Percentiles rank a stretch among this genome's conserved stretches.
Conservation (phyloP, 1,140 invertebrate species). For the Calliphora vicina region DNA sequence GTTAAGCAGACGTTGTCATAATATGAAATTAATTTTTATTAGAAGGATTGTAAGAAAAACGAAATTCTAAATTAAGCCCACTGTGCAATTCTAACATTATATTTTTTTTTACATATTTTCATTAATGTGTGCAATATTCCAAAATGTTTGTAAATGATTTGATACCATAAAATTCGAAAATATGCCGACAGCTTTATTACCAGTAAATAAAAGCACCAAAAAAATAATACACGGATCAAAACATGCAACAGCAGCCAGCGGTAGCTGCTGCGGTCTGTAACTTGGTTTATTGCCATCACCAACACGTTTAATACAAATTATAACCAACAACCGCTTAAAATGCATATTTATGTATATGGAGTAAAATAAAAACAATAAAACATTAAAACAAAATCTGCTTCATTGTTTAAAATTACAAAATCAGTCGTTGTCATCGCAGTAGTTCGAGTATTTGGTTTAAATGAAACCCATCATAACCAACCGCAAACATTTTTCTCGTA, state of each 20-base stretch:
- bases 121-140: neutral
- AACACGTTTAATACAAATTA: neutral
- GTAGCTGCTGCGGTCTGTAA: constrained; percentile 14
- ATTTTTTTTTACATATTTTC: no score
- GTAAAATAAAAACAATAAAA: neutral
- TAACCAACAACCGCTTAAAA: neutral
- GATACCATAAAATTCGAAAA: neutral
- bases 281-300: constrained; percentile 15
- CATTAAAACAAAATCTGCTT: neutral
- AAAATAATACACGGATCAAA: neutral
- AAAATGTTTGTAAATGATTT: neutral
- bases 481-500: neutral
- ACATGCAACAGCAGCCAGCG: neutral
- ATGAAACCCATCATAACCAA: neutral
- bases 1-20: no score
- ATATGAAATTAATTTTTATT: no score
- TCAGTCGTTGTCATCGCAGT: neutral
- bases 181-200: constrained; percentile 28
- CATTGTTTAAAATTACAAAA: constrained; percentile 1
- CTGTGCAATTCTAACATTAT: no score
- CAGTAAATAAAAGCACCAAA: neutral
- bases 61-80: no score
- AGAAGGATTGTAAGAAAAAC: no score
- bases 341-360: neutral
- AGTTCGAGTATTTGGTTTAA: neutral